Evolutionary conservation across 2,888 invertebrate species (phyloP).

Genomic region (Protonemura montana): DNA sequence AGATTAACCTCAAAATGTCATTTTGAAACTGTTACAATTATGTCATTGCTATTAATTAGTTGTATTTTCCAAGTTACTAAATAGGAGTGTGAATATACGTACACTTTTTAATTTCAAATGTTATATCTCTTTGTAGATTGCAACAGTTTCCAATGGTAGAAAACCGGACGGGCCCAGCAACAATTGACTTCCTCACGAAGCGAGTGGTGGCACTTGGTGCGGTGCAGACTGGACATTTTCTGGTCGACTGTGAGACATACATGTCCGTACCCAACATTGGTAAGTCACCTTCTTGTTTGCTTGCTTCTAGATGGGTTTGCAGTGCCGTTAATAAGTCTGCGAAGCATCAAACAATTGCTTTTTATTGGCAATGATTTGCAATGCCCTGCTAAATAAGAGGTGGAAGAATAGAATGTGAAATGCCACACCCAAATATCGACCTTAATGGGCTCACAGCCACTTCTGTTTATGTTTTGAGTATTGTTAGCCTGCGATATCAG

Average conservation of each 20-base stretch:
- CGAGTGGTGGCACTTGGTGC: conserved; percentile 87
- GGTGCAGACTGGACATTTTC: conserved; percentile 84
- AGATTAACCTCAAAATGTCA: neutral
- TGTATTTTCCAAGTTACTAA: too few relatives aligned
- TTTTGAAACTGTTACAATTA: neutral
- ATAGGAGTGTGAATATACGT: too few relatives aligned
- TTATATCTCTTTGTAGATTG: conserved; percentile 63
- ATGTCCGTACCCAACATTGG: conserved; percentile 78
- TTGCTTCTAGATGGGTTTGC: conserved; percentile 7
- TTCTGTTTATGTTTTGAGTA: too few relatives aligned
- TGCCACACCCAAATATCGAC: neutral
- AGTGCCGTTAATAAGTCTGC: neutral
- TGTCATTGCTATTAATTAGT: too few relatives aligned
- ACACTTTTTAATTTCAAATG: neutral
- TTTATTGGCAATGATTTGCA: neutral
- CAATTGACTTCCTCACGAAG: conserved; percentile 86
- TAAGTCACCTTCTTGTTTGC: conserved; percentile 54
- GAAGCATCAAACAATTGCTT: neutral
- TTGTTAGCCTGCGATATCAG: too few relatives aligned
- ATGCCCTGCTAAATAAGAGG: neutral
- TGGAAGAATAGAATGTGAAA: too few relatives aligned
- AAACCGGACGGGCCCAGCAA: conserved; percentile 88
- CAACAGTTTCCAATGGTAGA: conserved; percentile 89
- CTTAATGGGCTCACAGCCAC: neutral
- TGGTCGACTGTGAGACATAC: conserved; percentile 95